Evolutionary conservation across 2,113 vertebrate genomes (phyloP), one percentile per base, ranked within the genome.

Genomic region (Periophthalmus modestus): DNA sequence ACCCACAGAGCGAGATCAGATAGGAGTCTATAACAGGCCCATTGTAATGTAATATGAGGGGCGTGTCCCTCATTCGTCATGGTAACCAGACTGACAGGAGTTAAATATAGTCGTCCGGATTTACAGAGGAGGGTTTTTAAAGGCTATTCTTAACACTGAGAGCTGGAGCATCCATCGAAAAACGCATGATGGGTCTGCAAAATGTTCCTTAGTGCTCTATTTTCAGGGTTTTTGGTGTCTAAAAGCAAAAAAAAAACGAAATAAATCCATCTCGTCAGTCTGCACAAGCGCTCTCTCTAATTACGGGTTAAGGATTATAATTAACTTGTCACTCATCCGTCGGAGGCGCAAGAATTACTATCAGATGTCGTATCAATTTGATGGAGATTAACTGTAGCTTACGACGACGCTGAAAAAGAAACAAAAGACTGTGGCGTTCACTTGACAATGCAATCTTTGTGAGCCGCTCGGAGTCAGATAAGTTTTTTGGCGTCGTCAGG

Each of bases 101-200:
- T 87, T 92, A 92, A 88, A 92, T 89, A 92, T 92, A 90, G 14
- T 72, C 85, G 89, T 90, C 89, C 85, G 85, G 86, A 89, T 89
- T 62, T 76, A 80, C 76, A 77, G 82, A 86, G 87, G 82, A 87
- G 75, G 84, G 79, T 82, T 91, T n/a, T 90, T 87, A 83, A 81
- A 57, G 71, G 83, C 87, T 91, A 91, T 90, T 90, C 84, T 91
- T 91, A 89, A 86, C 82, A 68, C 74, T 78, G 72, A 75, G 85
- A 86, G 83, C 83, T 80, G 76, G 58, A 79, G 50, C 70, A 71
- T 67, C 71, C 54, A 82, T 77, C 79, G n/a, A n/a, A 78, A 43
- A 73, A 68, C 72, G 78, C 67, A 85, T 66, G 39, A 86, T 55
- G 67, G 72, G 46, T 71, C 80, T 23, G 24, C 54, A 15, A 65